Conservation (phyloP, 2,888 invertebrate species). For the Arctia plantaginis region DNA sequence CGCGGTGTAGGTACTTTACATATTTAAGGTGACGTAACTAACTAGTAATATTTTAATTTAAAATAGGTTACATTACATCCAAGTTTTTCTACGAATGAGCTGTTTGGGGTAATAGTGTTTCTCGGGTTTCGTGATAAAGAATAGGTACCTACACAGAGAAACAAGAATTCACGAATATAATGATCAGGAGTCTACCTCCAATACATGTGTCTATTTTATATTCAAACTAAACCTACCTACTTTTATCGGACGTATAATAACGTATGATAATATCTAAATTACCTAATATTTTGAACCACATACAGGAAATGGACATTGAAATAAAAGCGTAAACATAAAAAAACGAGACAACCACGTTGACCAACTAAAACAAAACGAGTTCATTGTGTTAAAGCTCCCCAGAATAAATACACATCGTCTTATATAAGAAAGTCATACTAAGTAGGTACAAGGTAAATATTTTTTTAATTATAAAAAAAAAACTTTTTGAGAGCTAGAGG, state of each 20-base stretch:
- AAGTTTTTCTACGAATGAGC: neutral
- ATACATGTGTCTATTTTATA: neutral
- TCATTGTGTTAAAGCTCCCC: neutral
- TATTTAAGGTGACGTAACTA: neutral
- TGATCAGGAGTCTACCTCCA: neutral
- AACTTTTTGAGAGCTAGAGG: neutral
- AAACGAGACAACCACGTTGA: neutral
- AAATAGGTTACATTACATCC: neutral
- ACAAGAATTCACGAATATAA: neutral
- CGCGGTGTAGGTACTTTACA: neutral
- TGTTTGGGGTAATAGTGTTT: neutral
- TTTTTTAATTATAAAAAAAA: neutral
- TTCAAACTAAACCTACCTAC: neutral
- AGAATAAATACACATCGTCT: neutral
- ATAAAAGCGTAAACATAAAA: conserved; percentile 1
- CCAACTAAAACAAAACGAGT: conserved; percentile 1
- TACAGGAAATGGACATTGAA: neutral
- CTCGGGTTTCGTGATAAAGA: neutral
- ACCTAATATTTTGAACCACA: neutral
- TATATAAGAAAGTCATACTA: neutral
- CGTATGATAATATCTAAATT: neutral
- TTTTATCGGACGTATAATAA: neutral
- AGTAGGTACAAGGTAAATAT: neutral
- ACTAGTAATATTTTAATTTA: neutral
- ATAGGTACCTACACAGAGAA: neutral